These are phyloP conservation scores for Sarcophaga carnaria DNA, from an alignment of 2,888 invertebrate species.

Conservation along the genomic window DNA sequence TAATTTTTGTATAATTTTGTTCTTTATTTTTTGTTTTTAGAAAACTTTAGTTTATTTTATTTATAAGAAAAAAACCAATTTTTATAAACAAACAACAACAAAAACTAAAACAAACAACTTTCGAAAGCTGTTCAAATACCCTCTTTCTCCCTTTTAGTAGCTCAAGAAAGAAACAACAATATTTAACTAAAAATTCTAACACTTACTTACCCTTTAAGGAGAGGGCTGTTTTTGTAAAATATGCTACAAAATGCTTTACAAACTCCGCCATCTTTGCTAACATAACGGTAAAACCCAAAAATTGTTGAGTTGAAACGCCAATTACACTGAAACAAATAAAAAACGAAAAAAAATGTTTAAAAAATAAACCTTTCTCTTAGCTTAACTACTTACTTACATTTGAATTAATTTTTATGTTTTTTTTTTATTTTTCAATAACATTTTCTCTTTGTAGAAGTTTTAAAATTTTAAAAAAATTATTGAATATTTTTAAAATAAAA, in stretches of 20 bases:
- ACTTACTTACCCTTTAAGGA: slow-evolving; percentile 18
- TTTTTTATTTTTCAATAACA: neutral
- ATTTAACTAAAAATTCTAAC: slow-evolving; percentile 47
- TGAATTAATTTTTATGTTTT: slow-evolving; percentile 1
- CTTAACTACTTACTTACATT: slow-evolving; percentile 37
- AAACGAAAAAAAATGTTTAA: slow-evolving; percentile 67
- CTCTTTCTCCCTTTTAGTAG: slow-evolving; percentile 1
- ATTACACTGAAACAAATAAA: slow-evolving; percentile 68
- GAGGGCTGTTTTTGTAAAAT: slow-evolving; percentile 55
- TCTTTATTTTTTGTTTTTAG: slow-evolving; percentile 15
- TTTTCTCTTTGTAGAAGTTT: slow-evolving; percentile 31
- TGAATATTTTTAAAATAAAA: slow-evolving; percentile 11
- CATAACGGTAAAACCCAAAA: slow-evolving; percentile 8
- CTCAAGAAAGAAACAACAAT: slow-evolving; percentile 19
- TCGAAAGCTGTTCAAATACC: neutral
- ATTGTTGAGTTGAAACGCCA: slow-evolving; percentile 34
- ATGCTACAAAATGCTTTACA: slow-evolving; percentile 18
- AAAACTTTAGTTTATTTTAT: neutral
- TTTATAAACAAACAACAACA: slow-evolving; percentile 40
- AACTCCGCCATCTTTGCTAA: slow-evolving; percentile 46
- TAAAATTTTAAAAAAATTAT: slow-evolving; percentile 18
- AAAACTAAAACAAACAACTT: slow-evolving; percentile 23
- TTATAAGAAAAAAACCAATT: slow-evolving; percentile 5
- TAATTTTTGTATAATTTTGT: slow-evolving; percentile 16
- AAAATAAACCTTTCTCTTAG: slow-evolving; percentile 72